phyloP scores from a whole-genome alignment of 2,888 invertebrate species.

The Tethea ocularis region DNA sequence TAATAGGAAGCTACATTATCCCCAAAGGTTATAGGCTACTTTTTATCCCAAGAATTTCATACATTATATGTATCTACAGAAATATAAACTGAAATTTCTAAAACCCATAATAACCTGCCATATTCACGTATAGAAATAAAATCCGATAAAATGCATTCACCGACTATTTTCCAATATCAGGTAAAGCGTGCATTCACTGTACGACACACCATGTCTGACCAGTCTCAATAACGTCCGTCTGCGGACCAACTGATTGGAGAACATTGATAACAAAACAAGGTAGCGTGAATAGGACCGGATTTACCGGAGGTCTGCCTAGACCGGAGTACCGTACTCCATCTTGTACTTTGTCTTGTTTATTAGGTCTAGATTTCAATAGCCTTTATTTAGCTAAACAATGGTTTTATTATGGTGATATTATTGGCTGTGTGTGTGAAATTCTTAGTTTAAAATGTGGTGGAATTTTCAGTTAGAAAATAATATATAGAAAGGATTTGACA shows the following conservation, averaged over 20 bases:
- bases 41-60: too few relatives aligned
- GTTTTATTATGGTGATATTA: not conserved
- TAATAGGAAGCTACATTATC: too few relatives aligned
- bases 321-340: not conserved
- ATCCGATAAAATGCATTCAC: not conserved
- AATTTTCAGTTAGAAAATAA: not conserved
- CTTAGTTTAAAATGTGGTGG: not conserved
- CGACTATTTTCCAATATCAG: not conserved
- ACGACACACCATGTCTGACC: not conserved
- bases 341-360: not conserved
- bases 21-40: too few relatives aligned
- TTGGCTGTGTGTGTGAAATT: not conserved
- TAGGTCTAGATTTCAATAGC: not conserved
- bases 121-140: not conserved
- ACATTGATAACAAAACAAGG: not conserved
- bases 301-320: not conserved
- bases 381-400: not conserved
- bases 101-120: not conserved
- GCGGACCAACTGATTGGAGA: not conserved
- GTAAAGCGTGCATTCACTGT: not conserved
- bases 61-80: not conserved
- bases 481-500: not conserved
- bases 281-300: slow-evolving; percentile 4
- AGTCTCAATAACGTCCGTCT: not conserved
- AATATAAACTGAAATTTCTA: not conserved